phyloP scores from a whole-genome alignment of 2,888 invertebrate genomes.

The Cabera pusaria region DNA sequence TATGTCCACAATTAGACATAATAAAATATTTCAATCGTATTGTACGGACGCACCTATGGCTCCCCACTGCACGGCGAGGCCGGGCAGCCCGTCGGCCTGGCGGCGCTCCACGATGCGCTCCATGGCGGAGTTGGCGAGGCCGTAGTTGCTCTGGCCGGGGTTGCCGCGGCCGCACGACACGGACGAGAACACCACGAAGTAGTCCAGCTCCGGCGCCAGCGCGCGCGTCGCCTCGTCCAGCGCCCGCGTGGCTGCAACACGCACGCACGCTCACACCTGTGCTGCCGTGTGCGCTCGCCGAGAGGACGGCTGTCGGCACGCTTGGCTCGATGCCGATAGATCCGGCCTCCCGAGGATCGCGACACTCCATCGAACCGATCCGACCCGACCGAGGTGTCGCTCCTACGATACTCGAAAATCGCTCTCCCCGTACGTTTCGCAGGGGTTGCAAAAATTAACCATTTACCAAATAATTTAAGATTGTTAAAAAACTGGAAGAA shows the following conservation, averaged over 20 bases:
- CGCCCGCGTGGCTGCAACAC: constrained; percentile 86
- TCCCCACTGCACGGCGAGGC: constrained; percentile 98
- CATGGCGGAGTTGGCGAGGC: constrained; percentile 98
- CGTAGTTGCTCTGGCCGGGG: constrained; percentile 98
- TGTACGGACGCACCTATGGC: constrained; percentile 91
- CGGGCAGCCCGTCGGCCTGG: constrained; percentile 92
- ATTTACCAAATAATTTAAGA: too few species aligned
- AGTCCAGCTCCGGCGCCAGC: constrained; percentile 91
- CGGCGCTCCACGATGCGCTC: constrained; percentile 96
- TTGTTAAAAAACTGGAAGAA: too few species aligned
- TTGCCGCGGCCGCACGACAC: constrained; percentile 98
- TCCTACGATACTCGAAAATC: too few species aligned
- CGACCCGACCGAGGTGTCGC: too few species aligned
- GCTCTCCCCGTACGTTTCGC: too few species aligned
- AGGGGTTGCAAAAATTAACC: too few species aligned
- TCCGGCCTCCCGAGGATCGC: too few species aligned
- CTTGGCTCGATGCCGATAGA: too few species aligned
- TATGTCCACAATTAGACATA: too few species aligned
- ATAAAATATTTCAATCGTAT: too few species aligned
- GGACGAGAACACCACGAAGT: constrained; percentile 98
- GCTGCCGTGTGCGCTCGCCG: too few species aligned
- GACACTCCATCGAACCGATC: background rate
- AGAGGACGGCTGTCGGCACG: too few species aligned
- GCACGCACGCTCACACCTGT: background rate
- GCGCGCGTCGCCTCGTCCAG: constrained; percentile 91